phyloP scores from a whole-genome alignment of 2,113 vertebrate genomes.

The Charadrius vociferus region DNA sequence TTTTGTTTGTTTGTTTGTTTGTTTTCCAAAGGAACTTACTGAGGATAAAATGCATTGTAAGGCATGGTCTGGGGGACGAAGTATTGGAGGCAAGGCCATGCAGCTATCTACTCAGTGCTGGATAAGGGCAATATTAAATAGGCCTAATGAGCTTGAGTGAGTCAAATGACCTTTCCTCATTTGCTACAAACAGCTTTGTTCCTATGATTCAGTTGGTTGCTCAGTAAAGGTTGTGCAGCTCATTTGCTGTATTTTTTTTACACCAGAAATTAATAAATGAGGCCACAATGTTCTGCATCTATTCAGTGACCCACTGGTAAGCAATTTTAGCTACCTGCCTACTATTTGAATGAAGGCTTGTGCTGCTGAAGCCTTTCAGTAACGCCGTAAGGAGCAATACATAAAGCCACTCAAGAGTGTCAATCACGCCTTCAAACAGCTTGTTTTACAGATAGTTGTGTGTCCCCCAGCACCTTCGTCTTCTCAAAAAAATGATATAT shows the following conservation, averaged over 20 bases:
- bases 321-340: neutral
- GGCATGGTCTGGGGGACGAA: neutral
- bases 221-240: slow-evolving; percentile 26
- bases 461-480: neutral
- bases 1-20: neutral
- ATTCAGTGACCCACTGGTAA: neutral
- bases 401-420: neutral
- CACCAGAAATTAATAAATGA: slow-evolving; percentile 26
- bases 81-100: neutral
- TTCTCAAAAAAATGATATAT: neutral
- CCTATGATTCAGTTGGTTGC: slow-evolving; percentile 26
- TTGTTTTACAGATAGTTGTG: neutral
- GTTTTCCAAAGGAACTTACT: neutral
- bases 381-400: neutral
- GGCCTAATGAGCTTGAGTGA: slow-evolving; percentile 20
- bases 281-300: neutral
- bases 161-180: slow-evolving; percentile 46
- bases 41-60: neutral
- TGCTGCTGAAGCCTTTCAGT: neutral
- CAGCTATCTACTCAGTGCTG: neutral
- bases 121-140: neutral
- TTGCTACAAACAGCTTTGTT: slow-evolving; percentile 30
- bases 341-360: neutral
- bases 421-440: neutral
- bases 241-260: slow-evolving; percentile 16